A percentile compares a stretch with the other conserved stretches of the same genome.
These are phyloP conservation scores for Ptychodera flava DNA, from an alignment of 35 echinoderm and acorn worm genomes.

Conservation along the genomic window DNA sequence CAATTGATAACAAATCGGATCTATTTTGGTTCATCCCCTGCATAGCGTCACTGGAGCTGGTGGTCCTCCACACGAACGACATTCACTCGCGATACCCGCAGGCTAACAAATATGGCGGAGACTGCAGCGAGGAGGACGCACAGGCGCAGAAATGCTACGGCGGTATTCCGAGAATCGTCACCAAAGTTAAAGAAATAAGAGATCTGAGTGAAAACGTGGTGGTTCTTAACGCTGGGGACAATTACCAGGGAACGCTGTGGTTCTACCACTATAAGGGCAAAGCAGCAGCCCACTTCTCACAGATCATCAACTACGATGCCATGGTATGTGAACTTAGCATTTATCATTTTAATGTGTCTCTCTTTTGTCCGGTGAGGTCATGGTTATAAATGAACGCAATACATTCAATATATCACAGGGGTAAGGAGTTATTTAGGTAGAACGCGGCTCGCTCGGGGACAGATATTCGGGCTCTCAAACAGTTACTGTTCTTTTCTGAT, in stretches of 20 bases:
- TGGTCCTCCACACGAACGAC: constrained; percentile 79
- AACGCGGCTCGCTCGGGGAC: not conserved
- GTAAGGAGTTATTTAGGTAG: not conserved
- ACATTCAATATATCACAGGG: not conserved
- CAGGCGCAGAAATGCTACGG: constrained; percentile 33
- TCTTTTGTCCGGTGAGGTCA: not conserved
- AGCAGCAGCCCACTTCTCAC: constrained; percentile 74
- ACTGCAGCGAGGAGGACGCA: constrained; percentile 36
- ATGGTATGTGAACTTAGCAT: constrained; percentile 70
- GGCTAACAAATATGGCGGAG: constrained; percentile 24
- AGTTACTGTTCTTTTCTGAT: not conserved
- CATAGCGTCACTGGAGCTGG: no score
- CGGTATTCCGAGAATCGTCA: constrained; percentile 49
- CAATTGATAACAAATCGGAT: no score
- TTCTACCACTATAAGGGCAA: constrained; percentile 68
- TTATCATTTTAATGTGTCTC: not conserved
- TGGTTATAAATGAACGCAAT: not conserved
- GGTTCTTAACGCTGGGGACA: constrained; percentile 74
- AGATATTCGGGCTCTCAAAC: not conserved
- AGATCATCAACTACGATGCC: constrained; percentile 65
- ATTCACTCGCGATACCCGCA: constrained; percentile 70
- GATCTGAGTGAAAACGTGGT: constrained; percentile 45
- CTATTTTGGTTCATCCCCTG: no score
- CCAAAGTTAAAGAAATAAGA: constrained; percentile 34
- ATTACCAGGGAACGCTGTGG: constrained; percentile 89